Percentiles rank a stretch among this genome's conserved stretches.
Evolutionary conservation across 2,797 vertebrate species (phyloP).

Genomic region (Protosalanx chinensis): DNA sequence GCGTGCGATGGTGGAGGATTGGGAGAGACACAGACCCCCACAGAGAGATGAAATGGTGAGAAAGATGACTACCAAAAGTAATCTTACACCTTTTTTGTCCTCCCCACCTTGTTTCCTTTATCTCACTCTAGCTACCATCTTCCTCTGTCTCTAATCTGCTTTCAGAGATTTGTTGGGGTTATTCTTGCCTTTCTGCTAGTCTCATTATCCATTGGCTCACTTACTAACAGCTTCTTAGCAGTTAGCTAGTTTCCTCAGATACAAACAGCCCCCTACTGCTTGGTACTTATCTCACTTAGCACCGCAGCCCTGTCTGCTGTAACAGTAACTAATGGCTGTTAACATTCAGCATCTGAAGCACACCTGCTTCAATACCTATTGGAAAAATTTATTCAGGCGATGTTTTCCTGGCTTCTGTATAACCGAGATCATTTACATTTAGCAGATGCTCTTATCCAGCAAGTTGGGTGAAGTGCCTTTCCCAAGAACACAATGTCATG

Average conservation of each 20-base stretch:
- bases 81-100: constrained; percentile 39
- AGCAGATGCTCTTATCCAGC: too few relatives aligned
- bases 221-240: constrained; percentile 5
- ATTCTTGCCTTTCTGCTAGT: constrained; percentile 20
- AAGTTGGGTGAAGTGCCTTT: too few relatives aligned
- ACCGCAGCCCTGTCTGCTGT: neutral
- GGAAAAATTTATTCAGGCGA: too few relatives aligned
- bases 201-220: constrained; percentile 33
- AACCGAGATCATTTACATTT: neutral
- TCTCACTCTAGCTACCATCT: neutral
- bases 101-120: constrained; percentile 23
- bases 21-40: constrained; percentile 8
- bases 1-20: neutral
- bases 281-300: neutral
- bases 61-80: neutral
- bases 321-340: neutral
- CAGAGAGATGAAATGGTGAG: neutral
- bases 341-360: neutral
- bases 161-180: neutral
- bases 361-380: too few relatives aligned
- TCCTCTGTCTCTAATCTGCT: neutral
- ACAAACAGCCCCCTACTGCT: neutral
- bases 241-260: neutral
- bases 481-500: too few relatives aligned
- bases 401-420: too few relatives aligned